A percentile compares a stretch with the other conserved stretches of the same genome.
These are phyloP conservation scores for Scaeva pyrastri DNA, from an alignment of 2,888 invertebrate species.

Conservation along the genomic window DNA sequence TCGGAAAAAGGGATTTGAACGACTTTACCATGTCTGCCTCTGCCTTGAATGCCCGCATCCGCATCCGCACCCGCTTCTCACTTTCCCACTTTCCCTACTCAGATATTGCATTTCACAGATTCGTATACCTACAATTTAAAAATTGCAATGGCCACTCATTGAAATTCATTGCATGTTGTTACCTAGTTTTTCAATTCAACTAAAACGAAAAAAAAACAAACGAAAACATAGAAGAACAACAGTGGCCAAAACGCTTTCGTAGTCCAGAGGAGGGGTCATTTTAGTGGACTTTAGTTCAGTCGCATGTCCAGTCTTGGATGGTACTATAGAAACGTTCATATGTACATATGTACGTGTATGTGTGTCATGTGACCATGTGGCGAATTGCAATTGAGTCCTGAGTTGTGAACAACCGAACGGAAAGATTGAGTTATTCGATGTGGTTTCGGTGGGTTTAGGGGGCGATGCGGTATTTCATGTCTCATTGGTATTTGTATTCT, in stretches of 20 bases:
- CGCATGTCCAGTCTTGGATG: neutral
- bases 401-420: constrained; percentile 61
- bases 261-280: constrained; percentile 25
- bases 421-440: constrained; percentile 67
- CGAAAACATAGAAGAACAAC: constrained; percentile 28
- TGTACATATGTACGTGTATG: neutral
- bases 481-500: constrained; percentile 13
- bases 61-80: neutral
- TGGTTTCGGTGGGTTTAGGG: constrained; percentile 57
- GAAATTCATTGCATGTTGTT: constrained; percentile 75
- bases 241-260: constrained; percentile 34
- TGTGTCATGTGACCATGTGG: constrained; percentile 42
- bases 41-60: constrained; percentile 13
- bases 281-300: constrained; percentile 27
- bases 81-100: constrained; percentile 9
- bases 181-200: constrained; percentile 69
- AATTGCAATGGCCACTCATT: constrained; percentile 71
- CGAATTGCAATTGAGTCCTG: constrained; percentile 59
- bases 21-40: constrained; percentile 50
- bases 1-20: constrained; percentile 60
- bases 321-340: neutral
- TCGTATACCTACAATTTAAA: constrained; percentile 67
- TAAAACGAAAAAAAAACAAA: neutral
- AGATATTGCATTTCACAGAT: constrained; percentile 63
- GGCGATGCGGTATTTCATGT: constrained; percentile 3